These are phyloP conservation scores for Enteromius radiatus DNA, from an alignment of 2,797 vertebrate genomes.

Conservation along the genomic window DNA sequence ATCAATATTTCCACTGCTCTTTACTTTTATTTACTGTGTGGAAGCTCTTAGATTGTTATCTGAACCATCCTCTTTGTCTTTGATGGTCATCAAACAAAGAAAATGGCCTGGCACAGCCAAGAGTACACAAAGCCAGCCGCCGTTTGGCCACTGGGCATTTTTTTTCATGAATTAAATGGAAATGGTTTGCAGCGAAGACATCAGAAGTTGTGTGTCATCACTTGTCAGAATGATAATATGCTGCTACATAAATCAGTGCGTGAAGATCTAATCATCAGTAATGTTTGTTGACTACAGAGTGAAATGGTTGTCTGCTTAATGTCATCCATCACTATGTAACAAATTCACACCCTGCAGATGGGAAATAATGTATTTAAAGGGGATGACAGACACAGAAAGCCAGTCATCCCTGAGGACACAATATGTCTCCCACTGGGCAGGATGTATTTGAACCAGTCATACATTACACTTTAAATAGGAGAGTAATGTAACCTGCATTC, in stretches of 20 bases:
- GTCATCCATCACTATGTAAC: conserved; percentile 40
- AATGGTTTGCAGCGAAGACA: conserved; percentile 26
- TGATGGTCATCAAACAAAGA: conserved; percentile 50
- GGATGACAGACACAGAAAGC: conserved; percentile 19
- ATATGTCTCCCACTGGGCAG: conserved; percentile 9
- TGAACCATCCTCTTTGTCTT: conserved; percentile 46
- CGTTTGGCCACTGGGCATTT: background rate
- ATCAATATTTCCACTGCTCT: conserved; percentile 58
- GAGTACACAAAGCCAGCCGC: background rate
- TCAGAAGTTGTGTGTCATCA: conserved; percentile 37
- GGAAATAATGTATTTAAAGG: conserved; percentile 27
- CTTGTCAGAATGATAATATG: conserved; percentile 44
- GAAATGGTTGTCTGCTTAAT: conserved; percentile 31
- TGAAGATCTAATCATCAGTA: conserved; percentile 46
- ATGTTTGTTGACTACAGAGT: conserved; percentile 45
- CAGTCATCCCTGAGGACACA: conserved; percentile 29
- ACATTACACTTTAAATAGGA: conserved; percentile 15
- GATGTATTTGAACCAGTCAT: conserved; percentile 23
- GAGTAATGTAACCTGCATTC: conserved; percentile 17
- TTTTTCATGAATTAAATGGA: conserved; percentile 41
- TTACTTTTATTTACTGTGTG: conserved; percentile 58
- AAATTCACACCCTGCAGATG: conserved; percentile 41
- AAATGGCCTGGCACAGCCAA: conserved; percentile 27
- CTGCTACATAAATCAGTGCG: conserved; percentile 24
- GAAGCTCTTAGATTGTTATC: conserved; percentile 53